Percentiles rank a stretch among this genome's conserved stretches.
Conservation (phyloP, 2,797 vertebrate species). For the Acanthurus lineatus region DNA sequence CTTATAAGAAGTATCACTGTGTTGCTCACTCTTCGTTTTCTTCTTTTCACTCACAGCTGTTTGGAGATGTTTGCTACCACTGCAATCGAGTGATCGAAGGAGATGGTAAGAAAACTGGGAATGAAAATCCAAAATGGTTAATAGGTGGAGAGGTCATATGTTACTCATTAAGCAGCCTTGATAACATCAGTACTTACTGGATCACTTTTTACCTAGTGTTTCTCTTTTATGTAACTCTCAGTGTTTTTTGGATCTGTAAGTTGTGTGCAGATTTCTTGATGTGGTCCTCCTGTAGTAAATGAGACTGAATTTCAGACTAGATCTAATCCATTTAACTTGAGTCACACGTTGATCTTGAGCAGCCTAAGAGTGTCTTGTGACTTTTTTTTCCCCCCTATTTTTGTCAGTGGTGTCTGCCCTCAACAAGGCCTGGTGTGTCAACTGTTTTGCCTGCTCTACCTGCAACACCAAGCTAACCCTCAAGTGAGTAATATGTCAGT, state of each 20-base stretch:
- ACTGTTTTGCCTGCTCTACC: slow-evolving; percentile 97
- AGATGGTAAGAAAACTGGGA: slow-evolving; percentile 88
- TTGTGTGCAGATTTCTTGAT: background rate
- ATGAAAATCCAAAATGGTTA: background rate
- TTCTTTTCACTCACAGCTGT: slow-evolving; percentile 86
- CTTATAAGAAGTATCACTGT: background rate
- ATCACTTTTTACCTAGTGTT: background rate
- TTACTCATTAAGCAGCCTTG: background rate
- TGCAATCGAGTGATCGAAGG: slow-evolving; percentile 98
- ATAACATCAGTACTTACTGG: background rate
- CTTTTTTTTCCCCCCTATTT: slow-evolving; percentile 5
- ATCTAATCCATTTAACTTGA: background rate
- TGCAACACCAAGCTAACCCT: slow-evolving; percentile 99
- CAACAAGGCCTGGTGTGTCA: slow-evolving; percentile 99
- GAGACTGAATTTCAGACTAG: background rate
- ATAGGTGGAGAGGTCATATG: background rate
- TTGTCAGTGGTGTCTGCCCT: slow-evolving; percentile 95
- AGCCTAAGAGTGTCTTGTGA: slow-evolving; percentile 5
- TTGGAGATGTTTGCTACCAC: slow-evolving; percentile 98
- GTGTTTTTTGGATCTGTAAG: background rate
- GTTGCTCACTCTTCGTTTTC: slow-evolving; percentile 46
- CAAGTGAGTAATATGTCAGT: slow-evolving; percentile 90
- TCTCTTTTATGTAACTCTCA: background rate
- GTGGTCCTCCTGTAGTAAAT: background rate
- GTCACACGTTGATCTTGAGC: background rate